These are phyloP conservation scores for Acromyrmex charruanus DNA, from an alignment of 1,140 invertebrate species.

Conservation along the genomic window DNA sequence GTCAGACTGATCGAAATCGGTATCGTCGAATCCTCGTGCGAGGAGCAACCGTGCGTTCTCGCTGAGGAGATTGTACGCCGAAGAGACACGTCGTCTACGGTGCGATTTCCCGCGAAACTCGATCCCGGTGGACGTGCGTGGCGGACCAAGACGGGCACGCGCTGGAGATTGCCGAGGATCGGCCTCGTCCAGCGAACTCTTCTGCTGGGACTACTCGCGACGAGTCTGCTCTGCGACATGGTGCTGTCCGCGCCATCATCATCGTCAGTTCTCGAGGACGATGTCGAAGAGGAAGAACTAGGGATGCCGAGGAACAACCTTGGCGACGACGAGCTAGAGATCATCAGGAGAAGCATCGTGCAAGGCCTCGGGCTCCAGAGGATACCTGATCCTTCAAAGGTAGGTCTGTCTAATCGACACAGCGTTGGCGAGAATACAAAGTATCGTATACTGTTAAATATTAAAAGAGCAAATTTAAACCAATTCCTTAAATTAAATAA, in stretches of 20 bases:
- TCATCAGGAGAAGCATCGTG: conserved; percentile 84
- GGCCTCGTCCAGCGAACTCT: not conserved
- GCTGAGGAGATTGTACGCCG: not conserved
- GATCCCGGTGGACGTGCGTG: not conserved
- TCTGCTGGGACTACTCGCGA: conserved; percentile 53
- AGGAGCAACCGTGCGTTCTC: not conserved
- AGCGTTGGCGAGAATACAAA: not conserved
- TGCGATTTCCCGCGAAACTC: conserved; percentile 21
- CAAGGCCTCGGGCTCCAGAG: conserved; percentile 84
- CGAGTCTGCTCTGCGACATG: conserved; percentile 46
- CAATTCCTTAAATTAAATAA: too few relatives aligned
- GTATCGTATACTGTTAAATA: not conserved
- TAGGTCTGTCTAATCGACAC: conserved; percentile 55
- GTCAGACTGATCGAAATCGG: conserved; percentile 19
- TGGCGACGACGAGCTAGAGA: conserved; percentile 78
- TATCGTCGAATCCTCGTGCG: not conserved
- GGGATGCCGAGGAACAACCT: conserved; percentile 50
- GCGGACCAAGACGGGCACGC: not conserved
- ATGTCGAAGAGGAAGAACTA: conserved; percentile 42
- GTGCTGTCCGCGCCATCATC: conserved; percentile 35
- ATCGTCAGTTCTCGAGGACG: conserved; percentile 44
- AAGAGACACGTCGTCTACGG: not conserved
- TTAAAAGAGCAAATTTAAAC: too few relatives aligned
- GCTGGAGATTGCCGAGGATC: conserved; percentile 6
- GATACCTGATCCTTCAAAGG: conserved; percentile 85